A percentile compares a stretch with the other conserved stretches of the same genome.
Evolutionary conservation across 2,113 vertebrate species (phyloP).

Genomic region (Clarias batrachus): DNA sequence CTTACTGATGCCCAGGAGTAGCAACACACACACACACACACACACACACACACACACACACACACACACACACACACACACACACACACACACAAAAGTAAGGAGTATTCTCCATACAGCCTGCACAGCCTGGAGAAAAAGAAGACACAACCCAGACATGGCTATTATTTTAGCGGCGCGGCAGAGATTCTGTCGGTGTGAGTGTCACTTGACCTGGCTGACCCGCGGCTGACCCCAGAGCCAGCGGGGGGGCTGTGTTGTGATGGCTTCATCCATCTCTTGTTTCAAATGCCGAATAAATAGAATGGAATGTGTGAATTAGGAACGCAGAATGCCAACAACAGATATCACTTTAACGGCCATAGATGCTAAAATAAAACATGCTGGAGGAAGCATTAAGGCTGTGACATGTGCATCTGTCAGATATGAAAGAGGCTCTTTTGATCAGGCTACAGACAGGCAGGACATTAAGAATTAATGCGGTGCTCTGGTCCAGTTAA

Average conservation of each 20-base stretch:
- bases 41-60: slow-evolving; percentile 2
- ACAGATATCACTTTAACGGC: slow-evolving; percentile 26
- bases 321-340: slow-evolving; percentile 34
- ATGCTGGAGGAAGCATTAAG: not conserved
- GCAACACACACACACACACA: slow-evolving; percentile 1
- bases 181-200: slow-evolving; percentile 34
- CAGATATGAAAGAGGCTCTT: not conserved
- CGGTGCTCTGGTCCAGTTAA: slow-evolving; percentile 63
- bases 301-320: slow-evolving; percentile 53
- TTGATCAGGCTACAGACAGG: slow-evolving; percentile 21
- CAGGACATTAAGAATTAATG: slow-evolving; percentile 65
- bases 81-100: not conserved
- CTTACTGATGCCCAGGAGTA: slow-evolving; percentile 53
- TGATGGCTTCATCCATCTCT: slow-evolving; percentile 54
- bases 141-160: not conserved
- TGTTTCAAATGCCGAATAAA: slow-evolving; percentile 57
- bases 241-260: slow-evolving; percentile 45
- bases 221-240: slow-evolving; percentile 62
- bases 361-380: slow-evolving; percentile 6
- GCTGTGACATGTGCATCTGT: not conserved
- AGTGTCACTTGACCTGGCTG: slow-evolving; percentile 73
- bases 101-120: not conserved
- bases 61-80: slow-evolving; percentile 3
- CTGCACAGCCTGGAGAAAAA: slow-evolving; percentile 17
- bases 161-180: slow-evolving; percentile 21